Base-by-base conservation (phyloP, 2,113 vertebrate genomes). In the Phrynosoma blainvillii region DNA sequence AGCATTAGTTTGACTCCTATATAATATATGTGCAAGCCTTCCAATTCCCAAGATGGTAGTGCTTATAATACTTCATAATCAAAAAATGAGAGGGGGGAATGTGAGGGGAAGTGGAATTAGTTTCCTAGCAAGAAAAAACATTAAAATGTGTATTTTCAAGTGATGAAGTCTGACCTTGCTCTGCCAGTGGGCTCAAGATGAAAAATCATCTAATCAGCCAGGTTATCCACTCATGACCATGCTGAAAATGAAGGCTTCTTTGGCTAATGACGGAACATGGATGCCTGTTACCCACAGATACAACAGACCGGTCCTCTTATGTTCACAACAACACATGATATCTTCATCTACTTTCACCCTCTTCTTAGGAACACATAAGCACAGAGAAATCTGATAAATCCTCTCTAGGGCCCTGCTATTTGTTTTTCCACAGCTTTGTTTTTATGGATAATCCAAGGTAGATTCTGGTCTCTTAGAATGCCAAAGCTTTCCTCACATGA, bases 121-220 rank as follows among this genome's bases (percentile, higher is more conserved):
- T 11, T 75, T 4, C 32, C 66, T 71, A 16, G 85, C 42, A 80
- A 79, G 66, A 79, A 20, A 71, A 73, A 56, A 42, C 42, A 56
- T 52, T 88, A 77, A 75, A 30, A 93, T 94, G 82, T 85, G 88
- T 88, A 91, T 94, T 89, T 86, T 66, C 91, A 92, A 92, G 90
- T 95, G 94, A 73, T 89, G 93, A 94, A 95, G 91, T 92, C 89
- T 95, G 93, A 94, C 94, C 93, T 95, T 94, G 93, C 92, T 93
- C 86, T 92, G 92, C 92, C 12, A 2, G 75, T 89, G 93, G 90
- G 87, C 91, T 93, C 76, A 85, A 93, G 87, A 94, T 95, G 93
- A 95, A 90, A 93, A 93, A 96, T 96, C 88, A 87, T 95, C 94
- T 94, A 94, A 95, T 95, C 93, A 94, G 66, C 66, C 84, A 90